Evolutionary conservation across 1,140 invertebrate species (phyloP), one percentile per base, ranked within the genome.

Genomic region (Papilio aristodemus): DNA sequence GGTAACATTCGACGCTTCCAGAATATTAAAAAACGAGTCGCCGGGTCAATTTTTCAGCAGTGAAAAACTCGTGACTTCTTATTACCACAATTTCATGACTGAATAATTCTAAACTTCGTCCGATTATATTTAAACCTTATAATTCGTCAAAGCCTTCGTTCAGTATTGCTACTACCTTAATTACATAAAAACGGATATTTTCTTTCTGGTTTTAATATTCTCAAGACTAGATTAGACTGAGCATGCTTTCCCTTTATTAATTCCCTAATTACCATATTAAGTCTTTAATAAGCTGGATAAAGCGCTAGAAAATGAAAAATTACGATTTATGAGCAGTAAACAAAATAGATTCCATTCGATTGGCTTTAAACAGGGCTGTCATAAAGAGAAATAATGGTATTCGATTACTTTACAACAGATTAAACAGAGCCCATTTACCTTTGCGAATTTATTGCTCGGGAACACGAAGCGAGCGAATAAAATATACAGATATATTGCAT

Each of bases 301-400:
- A 50, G 46, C 6, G 2, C 11, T 54, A 54, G 1, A 54, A 22
- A 54, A 54, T 5, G 9, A 25, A 54, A 4, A 11, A 54, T 10
- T 0, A 22, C 19, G 5, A 22, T 54, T 54, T 54, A 25, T 3
- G 19, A 54, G 19, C 10, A 46, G 8, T 46, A 46, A 14, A 46
- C 14, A 54, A 46, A 54, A 54, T 54, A 54, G 46, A 54, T 54
- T 54, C 46, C 19, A 54, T 22, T 22, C 46, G 10, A 11, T 54
- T 54, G 46, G 19, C 46, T 54, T 54, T 54, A 25, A 54, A 54
- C 46, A 54, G 46, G 19, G 19, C 19, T 54, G 46, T 54, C 46
- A 54, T 54, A 54, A 54, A 54, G 19, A 54, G 46, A 54, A 54
- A 54, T 54, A 54, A 54, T 54, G 46, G 46, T 54, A 54, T 54